phyloP scores from a whole-genome alignment of 1,140 invertebrate genomes.

The Zaprionus vittiger region DNA sequence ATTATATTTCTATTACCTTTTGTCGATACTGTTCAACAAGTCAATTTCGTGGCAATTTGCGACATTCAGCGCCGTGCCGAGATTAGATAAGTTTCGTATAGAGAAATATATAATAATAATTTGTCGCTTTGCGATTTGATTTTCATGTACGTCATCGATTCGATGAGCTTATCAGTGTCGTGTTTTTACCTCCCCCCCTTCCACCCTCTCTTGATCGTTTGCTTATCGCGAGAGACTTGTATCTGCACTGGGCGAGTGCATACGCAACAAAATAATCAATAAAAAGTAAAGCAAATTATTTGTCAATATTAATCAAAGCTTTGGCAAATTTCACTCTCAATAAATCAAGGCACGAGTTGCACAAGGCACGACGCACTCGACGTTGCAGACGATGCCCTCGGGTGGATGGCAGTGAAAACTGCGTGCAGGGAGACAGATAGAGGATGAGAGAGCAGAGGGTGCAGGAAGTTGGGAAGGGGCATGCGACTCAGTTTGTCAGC shows the following conservation, averaged over 20 bases:
- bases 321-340: conserved; percentile 74
- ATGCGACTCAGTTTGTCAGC: conserved; percentile 30
- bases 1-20: background rate
- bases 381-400: conserved; percentile 48
- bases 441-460: no score
- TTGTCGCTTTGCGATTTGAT: conserved; percentile 26
- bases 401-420: conserved; percentile 65
- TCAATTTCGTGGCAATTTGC: conserved; percentile 25
- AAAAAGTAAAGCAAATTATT: conserved; percentile 45
- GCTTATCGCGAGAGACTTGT: conserved; percentile 13
- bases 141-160: conserved; percentile 27
- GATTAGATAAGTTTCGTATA: conserved; percentile 34
- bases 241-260: conserved; percentile 17
- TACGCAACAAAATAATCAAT: conserved; percentile 2
- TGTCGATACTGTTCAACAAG: conserved; percentile 35
- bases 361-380: conserved; percentile 2
- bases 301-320: conserved; percentile 81
- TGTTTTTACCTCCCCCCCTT: background rate
- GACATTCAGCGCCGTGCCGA: conserved; percentile 16
- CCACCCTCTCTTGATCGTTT: background rate
- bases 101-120: background rate
- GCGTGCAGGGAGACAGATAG: conserved; percentile 16
- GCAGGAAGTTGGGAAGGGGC: no score
- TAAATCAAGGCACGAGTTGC: conserved; percentile 61
- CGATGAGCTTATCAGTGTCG: background rate